Base-by-base conservation (phyloP, 2,888 invertebrate genomes). In the Lochmaea crataegi region DNA sequence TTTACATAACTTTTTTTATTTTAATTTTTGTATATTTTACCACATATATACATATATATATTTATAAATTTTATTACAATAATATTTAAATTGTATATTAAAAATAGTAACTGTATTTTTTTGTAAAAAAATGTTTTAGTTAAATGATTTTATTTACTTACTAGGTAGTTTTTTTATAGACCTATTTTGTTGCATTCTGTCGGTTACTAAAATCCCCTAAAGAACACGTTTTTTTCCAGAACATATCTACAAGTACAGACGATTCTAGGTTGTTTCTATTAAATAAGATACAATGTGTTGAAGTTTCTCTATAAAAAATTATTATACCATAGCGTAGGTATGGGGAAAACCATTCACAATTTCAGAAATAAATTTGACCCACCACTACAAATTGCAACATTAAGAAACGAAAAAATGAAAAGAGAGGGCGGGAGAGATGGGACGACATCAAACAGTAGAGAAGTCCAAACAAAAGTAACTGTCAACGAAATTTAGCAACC, bases 1-100 rank as follows among this genome's bases (percentile, higher is more conserved):
- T 68, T 69, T 74, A 68, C 61, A 74, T 57, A 42, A 57, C 45
- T 70, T 68, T 51, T 71, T 41, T 65, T 58, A 67, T 56, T 66
- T 22, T 73, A 73, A 58, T 51, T 69, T 72, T 73, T 71, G 65
- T 75, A 48, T 65, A 68, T 73, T 71, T 77, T 68, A 69, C 73
- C 71, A 68, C 45, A 45, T 45, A 53, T 53, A 51, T 51, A n/a
- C n/a, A 51, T 71, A 76, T 69, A 69, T 71, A 75, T 77, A 75
- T 77, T 74, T 76, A 75, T 74, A 60, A 72, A 72, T 75, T 74
- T 72, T 71, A 73, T 72, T 74, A 71, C 71, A 73, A 60, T 7
- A 71, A 66, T 69, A 73, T 74, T 72, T 73, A 75, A 71, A 75
- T 26, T 64, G 48, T 75, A 69, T 74, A 63, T 63, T 63, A 63